Base-by-base conservation (phyloP, 2,888 invertebrate genomes). In the Tricholauxania praeusta region DNA sequence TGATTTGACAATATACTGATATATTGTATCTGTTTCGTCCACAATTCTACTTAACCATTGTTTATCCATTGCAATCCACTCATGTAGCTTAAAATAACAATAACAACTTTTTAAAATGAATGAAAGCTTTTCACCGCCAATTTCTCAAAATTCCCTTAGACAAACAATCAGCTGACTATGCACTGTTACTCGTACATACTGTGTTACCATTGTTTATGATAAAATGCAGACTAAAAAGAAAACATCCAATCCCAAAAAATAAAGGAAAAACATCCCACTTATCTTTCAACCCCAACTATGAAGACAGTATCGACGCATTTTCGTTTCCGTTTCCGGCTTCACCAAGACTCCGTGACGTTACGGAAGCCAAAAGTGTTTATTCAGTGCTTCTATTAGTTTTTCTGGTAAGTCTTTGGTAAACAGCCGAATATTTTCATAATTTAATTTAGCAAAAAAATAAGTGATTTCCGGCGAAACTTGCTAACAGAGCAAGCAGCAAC, bases 371-470 rank as follows among this genome's bases (percentile, higher is more conserved):
- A 59, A 59, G 49, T 70, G 70, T 70, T 70, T 70, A 70, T 53
- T 63, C 70, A 63, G 70, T 52, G 70, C 63, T 70, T 62, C 68
- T 63, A 52, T 63, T 62, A 70, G 62, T 57, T 70, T 63, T 63
- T 63, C 70, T 52, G 63, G 62, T 63, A 65, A 74, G 75, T 72
- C 72, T 71, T 71, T 71, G 75, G 71, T 63, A 74, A 76, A 76
- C 73, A 76, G 49, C 71, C 68, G 73, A 77, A 73, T 72, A 75
- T 75, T 76, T 78, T 76, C 72, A 77, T 77, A 77, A 77, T 75
- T 76, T 74, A 74, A 78, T 78, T 77, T 77, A 22, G 75, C 47
- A 67, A 74, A 47, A 49, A n/a, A 60, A 28, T 19, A 64, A 49
- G 48, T 19, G 51, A 32, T 14, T 12, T 12, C 32, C 14, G 32